Evolutionary conservation across 2,113 vertebrate genomes (phyloP).

Genomic region (Cyprinodon variegatus): DNA sequence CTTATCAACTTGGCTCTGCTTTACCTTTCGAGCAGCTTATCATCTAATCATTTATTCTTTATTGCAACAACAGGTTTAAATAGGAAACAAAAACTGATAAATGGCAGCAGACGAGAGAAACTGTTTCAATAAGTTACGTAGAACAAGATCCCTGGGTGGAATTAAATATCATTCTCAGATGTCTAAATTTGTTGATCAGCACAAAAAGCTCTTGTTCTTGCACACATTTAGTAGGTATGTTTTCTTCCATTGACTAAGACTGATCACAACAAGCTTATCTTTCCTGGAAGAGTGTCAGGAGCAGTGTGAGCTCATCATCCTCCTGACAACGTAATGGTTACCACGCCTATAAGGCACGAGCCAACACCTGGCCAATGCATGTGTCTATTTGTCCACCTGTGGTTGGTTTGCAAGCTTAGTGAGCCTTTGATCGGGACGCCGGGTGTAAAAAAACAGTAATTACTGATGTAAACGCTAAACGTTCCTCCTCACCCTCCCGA

Average conservation of each 20-base stretch:
- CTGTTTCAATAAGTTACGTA: background rate
- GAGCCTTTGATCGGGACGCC: conserved; percentile 80
- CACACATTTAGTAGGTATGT: background rate
- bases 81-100: background rate
- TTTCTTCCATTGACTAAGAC: background rate
- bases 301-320: conserved; percentile 56
- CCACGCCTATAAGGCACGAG: conserved; percentile 60
- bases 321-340: conserved; percentile 41
- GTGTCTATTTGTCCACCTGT: conserved; percentile 51
- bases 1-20: background rate
- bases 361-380: conserved; percentile 63
- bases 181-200: background rate
- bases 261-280: conserved; percentile 52
- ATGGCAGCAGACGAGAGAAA: background rate
- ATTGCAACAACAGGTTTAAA: too few relatives aligned
- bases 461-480: conserved; percentile 71
- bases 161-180: background rate
- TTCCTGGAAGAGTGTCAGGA: conserved; percentile 74
- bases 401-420: conserved; percentile 52
- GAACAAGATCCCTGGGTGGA: background rate
- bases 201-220: background rate
- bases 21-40: background rate
- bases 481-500: conserved; percentile 43
- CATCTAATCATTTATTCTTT: too few relatives aligned
- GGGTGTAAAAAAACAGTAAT: conserved; percentile 81